Base-by-base conservation (phyloP, 2,113 vertebrate species). In the Sorex araneus region DNA sequence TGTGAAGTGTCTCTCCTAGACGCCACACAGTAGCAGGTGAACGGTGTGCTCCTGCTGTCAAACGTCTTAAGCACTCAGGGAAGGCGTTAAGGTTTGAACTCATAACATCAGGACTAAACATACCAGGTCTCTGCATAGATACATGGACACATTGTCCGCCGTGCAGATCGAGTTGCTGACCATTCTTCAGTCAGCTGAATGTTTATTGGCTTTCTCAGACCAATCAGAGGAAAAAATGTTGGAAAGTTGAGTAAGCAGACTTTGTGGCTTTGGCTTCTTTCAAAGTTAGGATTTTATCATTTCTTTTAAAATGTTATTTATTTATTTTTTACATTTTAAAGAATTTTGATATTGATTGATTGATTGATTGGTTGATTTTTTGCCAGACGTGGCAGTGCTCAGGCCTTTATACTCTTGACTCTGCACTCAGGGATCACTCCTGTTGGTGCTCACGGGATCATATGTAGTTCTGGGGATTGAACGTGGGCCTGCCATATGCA, bases 1-100 rank as follows among this genome's bases (percentile, higher is more conserved):
- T 79, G 5, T 85, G 23, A 75, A 45, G 2, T 85, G 89, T 90
- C 64, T 92, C 80, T 82, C 88, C n/a, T 25, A 70, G 70, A 93
- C 73, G 71, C 18, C 79, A 36, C 63, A 69, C 4, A 6, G 16
- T 69, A 89, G 69, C 18, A 63, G 32, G 50, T 30, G 23, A 74
- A 92, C 70, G 73, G 75, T 75, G 23, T 3, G 40, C 64, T 28
- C n/a, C 28, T 87, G 76, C 27, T 83, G 40, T 43, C 3, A 28
- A 50, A n/a, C 81, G 50, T 11, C 80, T 77, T 92, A 36, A 83
- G 63, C 77, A 71, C 40, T 86, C 45, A 7, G 21, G 45, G 54
- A 80, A 87, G 9, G 28, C 16, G 54, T 13, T 81, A 32, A 34
- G 66, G 23, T 94, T 30, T 4, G 21, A 25, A 63, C 21, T 30